phyloP scores from a whole-genome alignment of 2,113 vertebrate genomes.

The Heteronetta atricapilla region DNA sequence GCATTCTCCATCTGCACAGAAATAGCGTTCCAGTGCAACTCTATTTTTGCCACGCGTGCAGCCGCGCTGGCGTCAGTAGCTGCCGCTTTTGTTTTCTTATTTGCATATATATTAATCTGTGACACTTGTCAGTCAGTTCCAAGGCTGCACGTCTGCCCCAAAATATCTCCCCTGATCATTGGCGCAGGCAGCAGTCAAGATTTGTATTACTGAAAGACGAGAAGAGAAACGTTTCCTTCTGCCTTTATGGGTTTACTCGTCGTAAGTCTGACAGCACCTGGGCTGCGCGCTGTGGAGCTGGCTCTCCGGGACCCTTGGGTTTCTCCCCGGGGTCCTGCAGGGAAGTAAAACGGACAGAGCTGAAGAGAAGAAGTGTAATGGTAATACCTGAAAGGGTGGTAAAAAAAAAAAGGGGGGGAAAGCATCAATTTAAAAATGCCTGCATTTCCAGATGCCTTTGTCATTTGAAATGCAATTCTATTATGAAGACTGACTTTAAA shows the following conservation, averaged over 20 bases:
- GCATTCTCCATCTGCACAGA: rapidly evolving
- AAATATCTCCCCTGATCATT: background rate
- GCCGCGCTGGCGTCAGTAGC: background rate
- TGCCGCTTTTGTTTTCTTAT: background rate
- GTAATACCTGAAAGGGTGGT: background rate
- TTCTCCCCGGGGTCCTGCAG: background rate
- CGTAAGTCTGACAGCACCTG: background rate
- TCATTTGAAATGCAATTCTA: rapidly evolving
- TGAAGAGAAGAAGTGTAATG: background rate
- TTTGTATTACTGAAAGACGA: background rate
- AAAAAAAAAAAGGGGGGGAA: background rate
- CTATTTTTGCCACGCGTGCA: rapidly evolving
- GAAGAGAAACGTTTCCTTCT: background rate
- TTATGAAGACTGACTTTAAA: background rate
- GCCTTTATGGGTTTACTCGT: rapidly evolving
- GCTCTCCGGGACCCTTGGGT: background rate
- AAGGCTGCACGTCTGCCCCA: rapidly evolving
- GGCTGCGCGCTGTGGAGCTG: background rate
- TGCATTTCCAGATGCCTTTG: background rate
- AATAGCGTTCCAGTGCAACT: background rate
- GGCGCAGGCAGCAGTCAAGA: background rate
- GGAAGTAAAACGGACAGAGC: background rate
- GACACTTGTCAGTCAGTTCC: background rate
- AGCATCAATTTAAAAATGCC: background rate
- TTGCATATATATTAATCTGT: background rate